Conservation (phyloP, 2,797 vertebrate species). For the Cynopterus sphinx region DNA sequence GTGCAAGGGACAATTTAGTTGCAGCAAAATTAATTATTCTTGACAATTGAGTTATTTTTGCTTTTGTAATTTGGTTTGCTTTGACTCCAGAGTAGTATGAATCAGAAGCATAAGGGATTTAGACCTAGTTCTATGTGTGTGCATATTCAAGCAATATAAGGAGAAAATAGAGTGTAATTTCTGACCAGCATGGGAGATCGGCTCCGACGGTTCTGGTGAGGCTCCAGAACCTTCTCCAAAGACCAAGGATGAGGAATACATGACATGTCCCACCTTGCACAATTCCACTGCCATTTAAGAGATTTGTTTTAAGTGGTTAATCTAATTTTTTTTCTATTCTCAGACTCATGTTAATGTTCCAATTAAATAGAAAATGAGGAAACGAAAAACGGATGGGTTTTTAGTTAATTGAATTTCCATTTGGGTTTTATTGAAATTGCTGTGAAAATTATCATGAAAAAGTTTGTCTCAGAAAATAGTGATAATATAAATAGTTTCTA, state of each 20-base stretch:
- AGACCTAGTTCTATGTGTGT: background rate
- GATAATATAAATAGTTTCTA: background rate
- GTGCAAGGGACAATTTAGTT: background rate
- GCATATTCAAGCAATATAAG: background rate
- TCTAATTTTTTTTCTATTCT: constrained; percentile 38
- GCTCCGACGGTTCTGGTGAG: background rate
- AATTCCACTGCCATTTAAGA: background rate
- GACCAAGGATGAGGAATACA: background rate
- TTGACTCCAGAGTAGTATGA: background rate
- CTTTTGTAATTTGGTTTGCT: constrained; percentile 2
- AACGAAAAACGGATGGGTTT: constrained; percentile 39
- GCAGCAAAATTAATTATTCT: background rate
- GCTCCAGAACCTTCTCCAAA: too few species aligned
- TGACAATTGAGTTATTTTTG: background rate
- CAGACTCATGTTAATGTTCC: constrained; percentile 8
- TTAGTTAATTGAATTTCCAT: constrained; percentile 63
- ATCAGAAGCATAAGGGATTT: background rate
- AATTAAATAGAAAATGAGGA: constrained; percentile 63
- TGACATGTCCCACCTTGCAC: background rate
- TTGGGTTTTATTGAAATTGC: constrained; percentile 54
- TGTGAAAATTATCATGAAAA: constrained; percentile 31
- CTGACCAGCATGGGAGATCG: too few species aligned
- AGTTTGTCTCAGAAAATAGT: constrained; percentile 33
- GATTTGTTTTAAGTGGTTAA: background rate
- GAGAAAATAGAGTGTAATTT: background rate